phyloP scores from a whole-genome alignment of 1,140 invertebrate genomes.

The Drosophila lacertosa region DNA sequence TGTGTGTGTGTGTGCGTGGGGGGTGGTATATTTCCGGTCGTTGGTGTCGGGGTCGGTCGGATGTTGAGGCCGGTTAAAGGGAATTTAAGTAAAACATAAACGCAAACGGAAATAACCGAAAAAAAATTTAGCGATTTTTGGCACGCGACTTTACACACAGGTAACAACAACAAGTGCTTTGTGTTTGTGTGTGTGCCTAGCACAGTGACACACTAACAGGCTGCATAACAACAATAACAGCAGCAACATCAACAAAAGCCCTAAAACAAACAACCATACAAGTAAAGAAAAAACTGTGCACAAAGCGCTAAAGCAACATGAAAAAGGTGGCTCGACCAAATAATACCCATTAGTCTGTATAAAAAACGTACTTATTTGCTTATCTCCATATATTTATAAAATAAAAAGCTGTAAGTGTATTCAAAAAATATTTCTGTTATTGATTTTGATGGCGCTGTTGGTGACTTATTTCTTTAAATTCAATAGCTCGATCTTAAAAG shows the following conservation, averaged over 20 bases:
- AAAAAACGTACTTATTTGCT: too few relatives aligned
- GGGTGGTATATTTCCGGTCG: conserved; percentile 20
- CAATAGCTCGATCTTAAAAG: too few relatives aligned
- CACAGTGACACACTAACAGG: conserved; percentile 62
- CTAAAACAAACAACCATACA: conserved; percentile 24
- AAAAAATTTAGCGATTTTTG: conserved; percentile 72
- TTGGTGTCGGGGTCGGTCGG: conserved; percentile 34
- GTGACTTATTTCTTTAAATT: too few relatives aligned
- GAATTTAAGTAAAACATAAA: conserved; percentile 82
- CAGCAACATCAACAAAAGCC: conserved; percentile 23
- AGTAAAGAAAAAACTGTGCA: conserved; percentile 38
- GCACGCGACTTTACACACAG: conserved; percentile 69
- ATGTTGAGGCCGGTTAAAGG: conserved; percentile 78
- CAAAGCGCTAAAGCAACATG: conserved; percentile 45
- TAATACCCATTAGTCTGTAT: too few relatives aligned
- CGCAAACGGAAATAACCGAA: conserved; percentile 76
- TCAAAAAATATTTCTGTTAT: too few relatives aligned
- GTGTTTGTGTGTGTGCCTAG: conserved; percentile 26
- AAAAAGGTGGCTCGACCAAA: neutral
- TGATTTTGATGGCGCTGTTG: too few relatives aligned
- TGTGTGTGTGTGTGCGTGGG: neutral
- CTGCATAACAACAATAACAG: conserved; percentile 27
- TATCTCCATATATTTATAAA: too few relatives aligned
- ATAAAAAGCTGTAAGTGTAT: too few relatives aligned
- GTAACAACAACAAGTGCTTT: conserved; percentile 33